Evolutionary conservation across 2,113 vertebrate species (phyloP), one percentile per base, ranked within the genome.

Genomic region (Isurus oxyrinchus): DNA sequence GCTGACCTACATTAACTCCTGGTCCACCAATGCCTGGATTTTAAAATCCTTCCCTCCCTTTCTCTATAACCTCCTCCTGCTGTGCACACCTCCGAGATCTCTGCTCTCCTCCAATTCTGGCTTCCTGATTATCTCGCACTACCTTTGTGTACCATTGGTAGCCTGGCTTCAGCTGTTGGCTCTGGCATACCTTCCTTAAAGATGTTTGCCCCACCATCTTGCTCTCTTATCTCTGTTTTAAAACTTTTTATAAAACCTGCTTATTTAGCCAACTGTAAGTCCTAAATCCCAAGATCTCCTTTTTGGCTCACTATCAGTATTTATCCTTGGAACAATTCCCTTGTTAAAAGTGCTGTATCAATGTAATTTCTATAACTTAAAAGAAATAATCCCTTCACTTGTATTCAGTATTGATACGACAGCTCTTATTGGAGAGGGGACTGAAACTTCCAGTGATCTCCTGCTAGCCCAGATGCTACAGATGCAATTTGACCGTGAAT

Each of bases 381-480:
- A 16, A 53, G 31, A 72, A 1, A 72, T 67, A 95, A 31, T 27
- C 1, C 8, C 93, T 0, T 27, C 76, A 96, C 97, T 96, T 14
- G 97, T 96, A 97, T 97, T 35, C 96, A 99, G 99, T 90, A 97
- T 97, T 87, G 97, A 97, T 72, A 97, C 98, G 93, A 97, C 97
- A 97, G 98, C 98, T 0, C 98, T 98, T 96, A 96, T 98, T 53
- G 97, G 97, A 57, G 98, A 98, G 19, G 98, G 97, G 5, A 19
- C 40, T 1, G 99, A 99, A 5, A 99, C 99, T 0, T 97, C 98
- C 95, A 99, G 99, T 8, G 99, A 99, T 97, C 97, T 99, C 96
- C 99, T 99, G 98, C 97, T 99, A 88, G 99, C 99, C 79, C 98
- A 99, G 97, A 99, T 99, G 99, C 98, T 99, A 96, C 99, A 99